Conservation (phyloP, 2,888 invertebrate species). For the Drosophila pseudotakahashii region DNA sequence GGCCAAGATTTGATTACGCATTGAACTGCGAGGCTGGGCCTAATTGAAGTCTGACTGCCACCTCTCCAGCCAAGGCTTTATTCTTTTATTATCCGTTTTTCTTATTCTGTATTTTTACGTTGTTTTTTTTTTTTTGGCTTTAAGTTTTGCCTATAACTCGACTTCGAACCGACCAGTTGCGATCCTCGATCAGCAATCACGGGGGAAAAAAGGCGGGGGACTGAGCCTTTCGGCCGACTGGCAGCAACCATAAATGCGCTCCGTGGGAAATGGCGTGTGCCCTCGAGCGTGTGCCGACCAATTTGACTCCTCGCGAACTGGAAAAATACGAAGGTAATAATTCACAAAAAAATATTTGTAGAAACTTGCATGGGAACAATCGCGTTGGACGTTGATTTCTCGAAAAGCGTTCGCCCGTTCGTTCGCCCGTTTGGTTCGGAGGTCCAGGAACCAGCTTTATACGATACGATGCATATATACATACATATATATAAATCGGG, state of each 20-base stretch:
- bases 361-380: slow-evolving; percentile 84
- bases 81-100: slow-evolving; percentile 5
- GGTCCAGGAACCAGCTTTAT: slow-evolving; percentile 53
- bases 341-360: slow-evolving; percentile 83
- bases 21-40: slow-evolving; percentile 42
- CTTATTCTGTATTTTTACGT: neutral
- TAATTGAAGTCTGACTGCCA: slow-evolving; percentile 72
- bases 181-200: slow-evolving; percentile 70
- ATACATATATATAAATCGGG: slow-evolving; percentile 36
- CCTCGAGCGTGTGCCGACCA: slow-evolving; percentile 87
- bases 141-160: slow-evolving; percentile 24
- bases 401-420: slow-evolving; percentile 80
- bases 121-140: neutral
- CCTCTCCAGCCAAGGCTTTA: slow-evolving; percentile 3
- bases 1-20: slow-evolving; percentile 61
- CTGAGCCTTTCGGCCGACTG: slow-evolving; percentile 22
- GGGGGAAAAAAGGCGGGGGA: slow-evolving; percentile 15
- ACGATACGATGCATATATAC: slow-evolving; percentile 42
- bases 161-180: slow-evolving; percentile 40
- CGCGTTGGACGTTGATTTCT: slow-evolving; percentile 82
- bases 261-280: slow-evolving; percentile 87
- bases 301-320: slow-evolving; percentile 85
- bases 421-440: slow-evolving; percentile 27
- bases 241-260: slow-evolving; percentile 79
- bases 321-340: slow-evolving; percentile 85